phyloP scores from a whole-genome alignment of 2,113 vertebrate genomes.

The Serinus canaria region DNA sequence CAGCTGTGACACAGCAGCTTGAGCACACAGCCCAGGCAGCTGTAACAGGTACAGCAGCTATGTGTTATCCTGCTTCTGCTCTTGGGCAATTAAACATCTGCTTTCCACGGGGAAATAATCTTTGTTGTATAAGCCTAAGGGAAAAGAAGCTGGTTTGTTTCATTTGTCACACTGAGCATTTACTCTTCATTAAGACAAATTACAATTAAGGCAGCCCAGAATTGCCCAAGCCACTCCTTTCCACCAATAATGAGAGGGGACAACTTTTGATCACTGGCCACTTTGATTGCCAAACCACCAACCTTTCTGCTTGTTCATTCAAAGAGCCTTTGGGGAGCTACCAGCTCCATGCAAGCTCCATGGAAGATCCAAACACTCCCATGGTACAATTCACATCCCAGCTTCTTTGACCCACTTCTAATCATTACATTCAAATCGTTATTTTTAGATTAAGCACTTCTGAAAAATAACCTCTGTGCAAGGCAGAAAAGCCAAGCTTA shows the following conservation, averaged over 20 bases:
- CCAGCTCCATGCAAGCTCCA: not conserved
- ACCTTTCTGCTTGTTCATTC: not conserved
- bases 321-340: not conserved
- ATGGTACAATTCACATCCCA: not conserved
- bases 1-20: not conserved
- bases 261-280: not conserved
- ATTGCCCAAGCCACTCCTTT: not conserved
- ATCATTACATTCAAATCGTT: not conserved
- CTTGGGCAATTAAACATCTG: constrained; percentile 37
- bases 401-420: not conserved
- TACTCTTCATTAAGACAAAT: not conserved
- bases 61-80: constrained; percentile 9
- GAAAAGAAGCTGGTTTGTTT: not conserved
- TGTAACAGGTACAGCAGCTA: not conserved
- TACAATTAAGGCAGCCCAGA: not conserved
- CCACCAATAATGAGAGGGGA: not conserved
- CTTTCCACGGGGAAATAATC: constrained; percentile 23
- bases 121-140: not conserved
- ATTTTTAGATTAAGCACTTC: not conserved
- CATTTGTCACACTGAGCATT: not conserved
- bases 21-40: not conserved
- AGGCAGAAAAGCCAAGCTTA: not conserved
- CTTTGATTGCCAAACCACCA: not conserved
- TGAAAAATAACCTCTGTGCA: not conserved
- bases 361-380: not conserved